These are phyloP conservation scores for Euleptes europaea DNA, from an alignment of 2,113 vertebrate genomes.

Conservation along the genomic window DNA sequence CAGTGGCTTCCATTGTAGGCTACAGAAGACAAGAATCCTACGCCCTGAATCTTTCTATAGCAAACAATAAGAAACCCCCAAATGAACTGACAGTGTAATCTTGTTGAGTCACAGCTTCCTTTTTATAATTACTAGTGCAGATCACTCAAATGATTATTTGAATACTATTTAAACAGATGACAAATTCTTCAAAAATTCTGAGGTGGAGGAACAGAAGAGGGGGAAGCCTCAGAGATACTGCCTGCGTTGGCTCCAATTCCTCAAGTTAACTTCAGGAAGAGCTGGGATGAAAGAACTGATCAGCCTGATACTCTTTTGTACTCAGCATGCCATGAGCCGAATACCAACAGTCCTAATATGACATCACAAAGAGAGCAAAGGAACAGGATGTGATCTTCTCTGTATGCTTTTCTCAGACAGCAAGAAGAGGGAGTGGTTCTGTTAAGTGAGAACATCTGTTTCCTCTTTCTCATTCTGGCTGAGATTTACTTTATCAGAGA, in stretches of 20 bases:
- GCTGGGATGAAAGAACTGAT: conserved; percentile 10
- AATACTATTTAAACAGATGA: not conserved
- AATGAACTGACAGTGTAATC: not conserved
- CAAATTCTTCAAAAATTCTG: not conserved
- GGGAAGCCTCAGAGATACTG: not conserved
- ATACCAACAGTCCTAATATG: not conserved
- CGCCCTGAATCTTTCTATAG: not conserved
- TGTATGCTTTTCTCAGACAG: conserved; percentile 18
- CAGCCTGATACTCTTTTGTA: not conserved
- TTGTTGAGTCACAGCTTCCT: not conserved
- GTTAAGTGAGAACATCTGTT: not conserved
- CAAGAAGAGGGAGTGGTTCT: conserved; percentile 11
- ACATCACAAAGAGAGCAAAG: conserved; percentile 2
- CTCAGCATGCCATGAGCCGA: conserved; percentile 8
- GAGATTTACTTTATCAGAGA: not conserved
- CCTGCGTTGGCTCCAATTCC: not conserved
- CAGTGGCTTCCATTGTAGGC: not conserved
- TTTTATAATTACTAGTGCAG: not conserved
- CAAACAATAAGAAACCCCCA: not conserved
- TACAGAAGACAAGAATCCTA: not conserved
- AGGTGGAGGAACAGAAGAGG: not conserved
- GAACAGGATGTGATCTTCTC: conserved; percentile 6
- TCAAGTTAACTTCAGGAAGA: not conserved
- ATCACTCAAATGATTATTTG: not conserved
- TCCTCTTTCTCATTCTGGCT: not conserved